Conservation (phyloP, 2,888 invertebrate genomes). For the Cheilosia grossa region DNA sequence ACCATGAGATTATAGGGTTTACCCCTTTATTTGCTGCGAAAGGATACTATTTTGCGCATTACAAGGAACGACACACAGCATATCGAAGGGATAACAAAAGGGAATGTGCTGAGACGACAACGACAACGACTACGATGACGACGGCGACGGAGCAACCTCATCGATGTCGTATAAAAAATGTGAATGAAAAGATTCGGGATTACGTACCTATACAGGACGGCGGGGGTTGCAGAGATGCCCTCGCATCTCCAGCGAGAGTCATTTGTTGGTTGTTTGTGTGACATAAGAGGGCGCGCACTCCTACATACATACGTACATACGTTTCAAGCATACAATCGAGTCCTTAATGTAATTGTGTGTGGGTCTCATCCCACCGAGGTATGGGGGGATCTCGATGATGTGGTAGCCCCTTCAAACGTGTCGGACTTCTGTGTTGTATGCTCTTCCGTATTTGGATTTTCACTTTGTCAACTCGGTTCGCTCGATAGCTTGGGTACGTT, state of each 20-base stretch:
- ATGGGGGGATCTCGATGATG: slow-evolving; percentile 32
- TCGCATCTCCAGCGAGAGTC: slow-evolving; percentile 59
- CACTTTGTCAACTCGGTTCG: slow-evolving; percentile 55
- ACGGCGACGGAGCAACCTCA: slow-evolving; percentile 19
- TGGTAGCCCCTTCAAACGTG: slow-evolving; percentile 63
- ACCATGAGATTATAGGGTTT: slow-evolving; percentile 76
- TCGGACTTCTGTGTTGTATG: slow-evolving; percentile 43
- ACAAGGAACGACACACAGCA: slow-evolving; percentile 56
- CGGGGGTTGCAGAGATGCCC: slow-evolving; percentile 38
- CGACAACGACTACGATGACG: not conserved
- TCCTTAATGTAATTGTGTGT: slow-evolving; percentile 73
- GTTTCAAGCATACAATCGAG: slow-evolving; percentile 69
- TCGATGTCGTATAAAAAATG: slow-evolving; percentile 50
- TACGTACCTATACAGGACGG: slow-evolving; percentile 43
- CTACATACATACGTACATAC: slow-evolving; percentile 30
- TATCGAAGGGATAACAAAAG: slow-evolving; percentile 68
- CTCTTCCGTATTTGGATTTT: slow-evolving; percentile 47
- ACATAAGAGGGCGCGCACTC: slow-evolving; percentile 72
- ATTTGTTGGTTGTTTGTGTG: slow-evolving; percentile 73
- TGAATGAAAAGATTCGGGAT: slow-evolving; percentile 74
- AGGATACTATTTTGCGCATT: slow-evolving; percentile 75
- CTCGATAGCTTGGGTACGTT: slow-evolving; percentile 14
- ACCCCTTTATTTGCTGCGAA: slow-evolving; percentile 75
- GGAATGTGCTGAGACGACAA: slow-evolving; percentile 31
- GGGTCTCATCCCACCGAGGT: slow-evolving; percentile 19